Percentiles rank a stretch among this genome's conserved stretches.
Conservation (phyloP, 2,113 vertebrate genomes). For the Crotalus tigris region DNA sequence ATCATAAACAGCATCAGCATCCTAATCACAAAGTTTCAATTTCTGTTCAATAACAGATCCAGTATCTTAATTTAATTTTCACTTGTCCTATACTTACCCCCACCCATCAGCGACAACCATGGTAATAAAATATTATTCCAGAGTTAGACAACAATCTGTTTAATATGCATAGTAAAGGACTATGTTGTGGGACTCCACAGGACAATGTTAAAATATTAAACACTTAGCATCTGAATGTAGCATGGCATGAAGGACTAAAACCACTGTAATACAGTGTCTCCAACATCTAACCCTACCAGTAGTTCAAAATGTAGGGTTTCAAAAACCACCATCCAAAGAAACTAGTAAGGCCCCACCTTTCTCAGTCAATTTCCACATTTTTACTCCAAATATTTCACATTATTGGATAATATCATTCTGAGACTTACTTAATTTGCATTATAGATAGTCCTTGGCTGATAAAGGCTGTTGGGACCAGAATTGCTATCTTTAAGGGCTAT, state of each 20-base stretch:
- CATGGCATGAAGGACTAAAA: not conserved
- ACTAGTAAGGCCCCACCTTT: not conserved
- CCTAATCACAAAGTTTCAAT: not conserved
- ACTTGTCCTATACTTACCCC: not conserved
- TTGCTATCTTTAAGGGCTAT: not conserved
- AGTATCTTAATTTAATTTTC: not conserved
- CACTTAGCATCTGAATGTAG: not conserved
- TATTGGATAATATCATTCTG: not conserved
- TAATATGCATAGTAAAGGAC: not conserved
- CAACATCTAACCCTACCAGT: not conserved
- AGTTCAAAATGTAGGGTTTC: not conserved
- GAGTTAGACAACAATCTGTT: not conserved
- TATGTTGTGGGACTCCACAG: not conserved
- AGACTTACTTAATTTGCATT: not conserved
- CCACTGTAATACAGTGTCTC: not conserved
- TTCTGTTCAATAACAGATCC: not conserved
- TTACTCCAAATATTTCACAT: not conserved
- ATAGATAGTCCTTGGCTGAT: not conserved
- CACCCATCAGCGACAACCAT: not conserved
- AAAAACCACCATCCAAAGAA: not conserved
- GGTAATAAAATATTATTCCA: not conserved
- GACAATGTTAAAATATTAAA: not conserved
- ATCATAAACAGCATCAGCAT: not conserved
- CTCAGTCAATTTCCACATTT: not conserved
- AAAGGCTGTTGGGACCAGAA: not conserved